These are phyloP conservation scores for Sarcophaga bullata DNA, from an alignment of 1,140 invertebrate genomes.

Conservation along the genomic window DNA sequence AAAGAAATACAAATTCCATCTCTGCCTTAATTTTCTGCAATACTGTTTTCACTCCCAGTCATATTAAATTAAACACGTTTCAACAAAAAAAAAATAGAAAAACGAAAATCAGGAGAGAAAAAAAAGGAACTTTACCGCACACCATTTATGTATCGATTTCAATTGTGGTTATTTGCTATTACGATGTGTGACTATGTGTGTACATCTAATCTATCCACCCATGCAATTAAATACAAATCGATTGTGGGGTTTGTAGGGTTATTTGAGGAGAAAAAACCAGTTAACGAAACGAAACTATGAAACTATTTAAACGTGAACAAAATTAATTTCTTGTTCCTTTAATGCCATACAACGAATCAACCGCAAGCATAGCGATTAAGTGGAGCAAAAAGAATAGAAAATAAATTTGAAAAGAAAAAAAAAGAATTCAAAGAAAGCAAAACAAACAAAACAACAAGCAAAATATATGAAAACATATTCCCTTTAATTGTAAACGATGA, in stretches of 20 bases:
- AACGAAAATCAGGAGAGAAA: no score
- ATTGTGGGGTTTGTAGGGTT: background rate
- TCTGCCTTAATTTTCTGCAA: background rate
- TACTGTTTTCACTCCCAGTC: background rate
- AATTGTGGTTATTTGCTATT: constrained; percentile 28
- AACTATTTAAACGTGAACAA: constrained; percentile 24
- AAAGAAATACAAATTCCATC: no score
- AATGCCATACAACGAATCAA: background rate
- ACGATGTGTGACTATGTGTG: background rate
- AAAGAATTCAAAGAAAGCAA: background rate
- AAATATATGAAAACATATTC: background rate
- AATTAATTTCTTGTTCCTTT: constrained; percentile 2
- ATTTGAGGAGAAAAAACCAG: background rate
- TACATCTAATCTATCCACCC: background rate
- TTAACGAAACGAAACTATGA: background rate
- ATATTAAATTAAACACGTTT: constrained; percentile 21
- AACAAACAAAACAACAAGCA: background rate
- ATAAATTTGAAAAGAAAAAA: no score
- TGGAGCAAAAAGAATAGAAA: no score
- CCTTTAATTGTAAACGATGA: background rate
- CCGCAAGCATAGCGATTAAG: background rate
- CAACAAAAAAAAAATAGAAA: constrained; percentile 21
- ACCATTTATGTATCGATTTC: constrained; percentile 34
- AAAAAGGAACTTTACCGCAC: background rate
- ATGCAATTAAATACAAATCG: constrained; percentile 8